Evolutionary conservation across 2,797 vertebrate genomes (phyloP), one percentile per base, ranked within the genome.

Genomic region (Rhinophrynus dorsalis): DNA sequence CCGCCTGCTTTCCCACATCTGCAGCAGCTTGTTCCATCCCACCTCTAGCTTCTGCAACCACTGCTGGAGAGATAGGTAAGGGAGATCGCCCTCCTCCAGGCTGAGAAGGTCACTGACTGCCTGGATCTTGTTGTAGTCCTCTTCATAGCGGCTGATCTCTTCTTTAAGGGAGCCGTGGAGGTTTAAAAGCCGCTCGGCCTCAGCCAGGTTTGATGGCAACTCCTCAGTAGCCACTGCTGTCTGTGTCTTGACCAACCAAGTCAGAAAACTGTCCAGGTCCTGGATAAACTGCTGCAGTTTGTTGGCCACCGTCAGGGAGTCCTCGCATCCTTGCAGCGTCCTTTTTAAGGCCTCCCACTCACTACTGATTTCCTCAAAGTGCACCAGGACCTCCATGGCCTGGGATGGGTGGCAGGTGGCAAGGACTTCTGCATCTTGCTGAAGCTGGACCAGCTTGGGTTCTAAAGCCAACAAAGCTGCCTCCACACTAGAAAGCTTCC

Each of bases 11-110:
- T 98, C 95, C 96, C 96, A 99, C 90, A 96, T 91, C 84, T 92
- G 90, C 45, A 96, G 85, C 55, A 99, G 85, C 68, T 98, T 94
- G 76, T 91, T 94, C 96, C 96, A 98, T 26, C 96, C 96, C 0
- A 95, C 90, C 0, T 97, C 94, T 6, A 99, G 72, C 81, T 97
- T 96, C 67, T 96, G 95, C 29, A 99, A 81, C 96, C 96, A 98
- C 85, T 94, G 92, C 79, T 95, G 96, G 3, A 98, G 84, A 0
- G 94, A 94, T 3, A 94, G 84, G 55, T 84, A 89, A 0, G 95
- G 92, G 1, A 94, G 80, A 11, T 95, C 95, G 0, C 89, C 81
- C 68, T 96, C 95, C 51, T 97, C 96, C 0, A 90, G 27, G 13
- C 93, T 93, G 78, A 96, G 80, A 70, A 97, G 83, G 75, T 98